Evolutionary conservation across 2,888 invertebrate species (phyloP).

Genomic region (Sericinus montela): DNA sequence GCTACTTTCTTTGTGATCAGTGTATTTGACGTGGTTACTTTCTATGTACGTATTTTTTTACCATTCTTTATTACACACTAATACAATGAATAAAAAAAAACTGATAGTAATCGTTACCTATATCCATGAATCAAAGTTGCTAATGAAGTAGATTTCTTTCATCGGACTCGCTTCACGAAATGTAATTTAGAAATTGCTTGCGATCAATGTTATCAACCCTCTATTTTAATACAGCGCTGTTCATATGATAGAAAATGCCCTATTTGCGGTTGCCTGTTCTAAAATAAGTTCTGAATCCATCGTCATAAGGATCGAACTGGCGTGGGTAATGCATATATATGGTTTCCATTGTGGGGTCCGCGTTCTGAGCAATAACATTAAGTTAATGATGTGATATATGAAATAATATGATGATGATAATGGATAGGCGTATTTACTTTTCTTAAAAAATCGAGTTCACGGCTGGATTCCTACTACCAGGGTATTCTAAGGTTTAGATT

Average conservation of each 20-base stretch:
- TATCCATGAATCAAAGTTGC: constrained; percentile 7
- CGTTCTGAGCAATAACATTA: constrained; percentile 22
- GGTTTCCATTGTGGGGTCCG: constrained; percentile 24
- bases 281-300: constrained; percentile 35
- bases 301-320: constrained; percentile 30
- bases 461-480: too few species aligned
- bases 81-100: neutral
- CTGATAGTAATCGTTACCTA: constrained; percentile 6
- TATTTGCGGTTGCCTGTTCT: constrained; percentile 27
- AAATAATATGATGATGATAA: constrained; percentile 20
- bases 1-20: too few species aligned
- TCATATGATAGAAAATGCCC: constrained; percentile 26
- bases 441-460: too few species aligned
- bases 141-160: constrained; percentile 11
- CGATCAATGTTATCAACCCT: constrained; percentile 46
- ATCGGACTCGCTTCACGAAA: constrained; percentile 33
- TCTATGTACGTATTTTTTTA: too few species aligned
- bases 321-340: constrained; percentile 12
- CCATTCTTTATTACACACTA: too few species aligned
- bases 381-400: constrained; percentile 26
- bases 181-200: constrained; percentile 61
- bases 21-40: too few species aligned
- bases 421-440: constrained; percentile 1
- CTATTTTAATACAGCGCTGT: constrained; percentile 34
- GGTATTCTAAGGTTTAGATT: too few species aligned